These are phyloP conservation scores for Gymnorhina tibicen DNA, from an alignment of 2,113 vertebrate genomes.

Conservation along the genomic window DNA sequence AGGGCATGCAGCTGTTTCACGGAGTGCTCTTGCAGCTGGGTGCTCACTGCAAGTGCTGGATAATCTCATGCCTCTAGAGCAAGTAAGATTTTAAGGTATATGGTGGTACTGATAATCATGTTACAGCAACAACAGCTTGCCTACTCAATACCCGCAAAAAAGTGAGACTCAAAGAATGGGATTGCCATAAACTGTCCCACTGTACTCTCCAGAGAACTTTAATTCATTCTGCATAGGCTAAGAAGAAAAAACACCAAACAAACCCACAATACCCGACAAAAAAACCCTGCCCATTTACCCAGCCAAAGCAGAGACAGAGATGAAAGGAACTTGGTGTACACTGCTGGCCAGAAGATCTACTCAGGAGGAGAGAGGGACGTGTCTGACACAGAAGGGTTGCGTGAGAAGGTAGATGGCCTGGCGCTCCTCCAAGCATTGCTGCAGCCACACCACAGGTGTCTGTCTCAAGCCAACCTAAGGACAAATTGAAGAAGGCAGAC, in stretches of 20 bases:
- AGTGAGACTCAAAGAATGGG: neutral
- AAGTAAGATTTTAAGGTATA: neutral
- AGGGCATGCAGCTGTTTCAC: neutral
- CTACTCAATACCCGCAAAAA: neutral
- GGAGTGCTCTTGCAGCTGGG: neutral
- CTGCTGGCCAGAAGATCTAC: neutral
- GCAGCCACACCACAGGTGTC: neutral
- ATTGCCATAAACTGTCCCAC: neutral
- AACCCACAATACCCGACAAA: fast-evolving
- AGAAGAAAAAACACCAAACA: neutral
- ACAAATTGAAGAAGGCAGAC: neutral
- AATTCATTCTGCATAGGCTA: neutral
- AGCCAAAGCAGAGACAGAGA: neutral
- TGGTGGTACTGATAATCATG: neutral
- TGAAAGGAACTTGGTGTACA: neutral
- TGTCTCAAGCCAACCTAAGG: neutral
- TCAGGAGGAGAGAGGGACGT: neutral
- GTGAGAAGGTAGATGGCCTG: neutral
- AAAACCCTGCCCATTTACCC: fast-evolving
- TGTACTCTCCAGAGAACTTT: neutral
- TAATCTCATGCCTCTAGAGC: neutral
- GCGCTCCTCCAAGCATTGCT: neutral
- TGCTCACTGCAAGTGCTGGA: neutral
- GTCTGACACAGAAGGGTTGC: neutral
- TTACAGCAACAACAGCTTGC: neutral